phyloP scores from a whole-genome alignment of 2,888 invertebrate genomes.

The Xanthostigma xanthostigma region DNA sequence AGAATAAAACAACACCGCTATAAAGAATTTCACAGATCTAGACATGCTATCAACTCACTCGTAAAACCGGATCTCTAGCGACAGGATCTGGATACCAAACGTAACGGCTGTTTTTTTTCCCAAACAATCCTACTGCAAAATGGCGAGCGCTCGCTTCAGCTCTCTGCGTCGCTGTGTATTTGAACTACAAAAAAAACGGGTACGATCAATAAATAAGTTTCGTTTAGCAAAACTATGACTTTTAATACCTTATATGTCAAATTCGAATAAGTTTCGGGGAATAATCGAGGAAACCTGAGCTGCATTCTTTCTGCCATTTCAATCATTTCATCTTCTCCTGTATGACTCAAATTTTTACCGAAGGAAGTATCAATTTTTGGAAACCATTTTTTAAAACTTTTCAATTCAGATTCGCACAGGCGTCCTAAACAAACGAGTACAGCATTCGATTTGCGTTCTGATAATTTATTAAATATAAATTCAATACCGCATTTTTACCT shows the following conservation, averaged over 20 bases:
- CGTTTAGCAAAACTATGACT: neutral
- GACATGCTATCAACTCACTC: constrained; percentile 36
- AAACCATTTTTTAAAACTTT: constrained; percentile 42
- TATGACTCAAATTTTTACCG: constrained; percentile 47
- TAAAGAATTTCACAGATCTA: neutral
- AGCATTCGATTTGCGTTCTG: neutral
- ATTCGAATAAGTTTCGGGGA: constrained; percentile 45
- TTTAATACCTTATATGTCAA: constrained; percentile 36
- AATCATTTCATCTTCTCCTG: constrained; percentile 63
- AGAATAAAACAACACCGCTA: constrained; percentile 9
- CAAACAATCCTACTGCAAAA: constrained; percentile 64
- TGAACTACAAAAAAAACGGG: constrained; percentile 40
- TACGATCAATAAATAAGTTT: neutral
- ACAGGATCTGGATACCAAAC: constrained; percentile 49
- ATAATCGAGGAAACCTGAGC: constrained; percentile 47
- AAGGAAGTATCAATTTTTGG: constrained; percentile 33
- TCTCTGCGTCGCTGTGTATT: constrained; percentile 62
- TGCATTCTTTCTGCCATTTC: constrained; percentile 59
- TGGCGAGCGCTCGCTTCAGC: constrained; percentile 58
- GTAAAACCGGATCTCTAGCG: constrained; percentile 46
- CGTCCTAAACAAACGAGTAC: constrained; percentile 22
- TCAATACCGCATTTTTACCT: constrained; percentile 15
- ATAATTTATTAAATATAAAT: neutral
- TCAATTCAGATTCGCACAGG: constrained; percentile 28
- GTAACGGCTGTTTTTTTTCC: constrained; percentile 39